A percentile compares a stretch with the other conserved stretches of the same genome.
Evolutionary conservation across 2,113 vertebrate genomes (phyloP).

Genomic region (Archilochus colubris): DNA sequence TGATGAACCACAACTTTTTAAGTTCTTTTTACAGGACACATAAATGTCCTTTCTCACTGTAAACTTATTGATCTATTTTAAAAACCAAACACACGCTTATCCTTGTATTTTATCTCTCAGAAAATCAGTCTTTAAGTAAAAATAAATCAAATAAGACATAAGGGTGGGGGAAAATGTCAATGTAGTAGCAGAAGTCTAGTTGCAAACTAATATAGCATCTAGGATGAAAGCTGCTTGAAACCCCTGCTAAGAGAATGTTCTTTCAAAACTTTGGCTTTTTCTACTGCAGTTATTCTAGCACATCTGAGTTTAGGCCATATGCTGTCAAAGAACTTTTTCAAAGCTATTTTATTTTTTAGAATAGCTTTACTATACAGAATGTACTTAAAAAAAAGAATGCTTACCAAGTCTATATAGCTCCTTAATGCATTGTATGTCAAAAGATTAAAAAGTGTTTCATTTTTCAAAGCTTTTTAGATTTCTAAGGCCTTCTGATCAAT

Average conservation of each 20-base stretch:
- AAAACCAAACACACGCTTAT: not conserved
- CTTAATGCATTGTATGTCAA: not conserved
- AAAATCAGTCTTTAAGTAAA: not conserved
- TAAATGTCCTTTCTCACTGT: not conserved
- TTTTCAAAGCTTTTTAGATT: not conserved
- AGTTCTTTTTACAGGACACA: not conserved
- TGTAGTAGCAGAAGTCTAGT: not conserved
- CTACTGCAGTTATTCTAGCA: not conserved
- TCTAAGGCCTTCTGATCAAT: not conserved
- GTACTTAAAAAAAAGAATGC: not conserved
- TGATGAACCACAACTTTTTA: not conserved
- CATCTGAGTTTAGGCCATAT: not conserved
- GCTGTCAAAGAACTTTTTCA: not conserved
- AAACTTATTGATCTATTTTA: not conserved
- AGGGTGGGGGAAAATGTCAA: fast-evolving
- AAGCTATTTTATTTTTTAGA: not conserved
- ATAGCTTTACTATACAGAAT: not conserved
- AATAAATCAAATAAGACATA: not conserved
- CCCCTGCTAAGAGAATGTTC: not conserved
- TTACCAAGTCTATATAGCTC: not conserved
- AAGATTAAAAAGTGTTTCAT: not conserved
- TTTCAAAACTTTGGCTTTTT: not conserved
- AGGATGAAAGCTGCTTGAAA: not conserved
- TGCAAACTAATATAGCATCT: not conserved
- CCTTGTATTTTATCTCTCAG: not conserved